Conservation (phyloP, 2,113 vertebrate genomes). For the Rhineura floridana region DNA sequence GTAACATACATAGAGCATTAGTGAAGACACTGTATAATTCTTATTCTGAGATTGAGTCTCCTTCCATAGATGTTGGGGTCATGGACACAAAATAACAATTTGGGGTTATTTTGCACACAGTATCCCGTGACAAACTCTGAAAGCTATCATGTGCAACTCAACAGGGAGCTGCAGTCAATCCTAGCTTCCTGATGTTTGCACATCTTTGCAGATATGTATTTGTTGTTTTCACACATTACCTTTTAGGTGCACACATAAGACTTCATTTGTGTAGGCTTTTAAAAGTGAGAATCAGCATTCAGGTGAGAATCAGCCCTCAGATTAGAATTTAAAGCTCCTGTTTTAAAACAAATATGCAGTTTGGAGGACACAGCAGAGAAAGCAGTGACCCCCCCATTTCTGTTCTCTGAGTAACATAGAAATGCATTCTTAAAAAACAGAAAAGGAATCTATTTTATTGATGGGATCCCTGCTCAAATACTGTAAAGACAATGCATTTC, state of each 20-base stretch:
- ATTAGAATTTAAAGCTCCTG: neutral
- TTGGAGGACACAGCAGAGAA: neutral
- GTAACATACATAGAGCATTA: neutral
- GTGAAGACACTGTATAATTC: neutral
- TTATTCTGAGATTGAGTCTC: neutral
- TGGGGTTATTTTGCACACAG: neutral
- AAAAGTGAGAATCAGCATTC: neutral
- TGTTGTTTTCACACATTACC: neutral
- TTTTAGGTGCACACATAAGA: neutral
- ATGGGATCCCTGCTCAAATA: neutral
- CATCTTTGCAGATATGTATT: neutral
- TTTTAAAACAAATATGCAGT: neutral
- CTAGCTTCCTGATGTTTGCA: neutral
- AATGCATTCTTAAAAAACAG: neutral
- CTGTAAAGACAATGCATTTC: neutral
- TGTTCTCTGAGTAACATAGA: neutral
- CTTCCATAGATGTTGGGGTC: neutral
- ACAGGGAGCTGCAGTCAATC: neutral
- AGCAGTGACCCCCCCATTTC: neutral
- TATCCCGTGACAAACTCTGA: no score
- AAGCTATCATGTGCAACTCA: neutral
- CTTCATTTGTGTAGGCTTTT: neutral
- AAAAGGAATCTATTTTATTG: neutral
- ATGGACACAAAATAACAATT: neutral
- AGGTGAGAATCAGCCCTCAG: neutral